Evolutionary conservation across 1,140 invertebrate species (phyloP).

Genomic region (Drosophila insularis): DNA sequence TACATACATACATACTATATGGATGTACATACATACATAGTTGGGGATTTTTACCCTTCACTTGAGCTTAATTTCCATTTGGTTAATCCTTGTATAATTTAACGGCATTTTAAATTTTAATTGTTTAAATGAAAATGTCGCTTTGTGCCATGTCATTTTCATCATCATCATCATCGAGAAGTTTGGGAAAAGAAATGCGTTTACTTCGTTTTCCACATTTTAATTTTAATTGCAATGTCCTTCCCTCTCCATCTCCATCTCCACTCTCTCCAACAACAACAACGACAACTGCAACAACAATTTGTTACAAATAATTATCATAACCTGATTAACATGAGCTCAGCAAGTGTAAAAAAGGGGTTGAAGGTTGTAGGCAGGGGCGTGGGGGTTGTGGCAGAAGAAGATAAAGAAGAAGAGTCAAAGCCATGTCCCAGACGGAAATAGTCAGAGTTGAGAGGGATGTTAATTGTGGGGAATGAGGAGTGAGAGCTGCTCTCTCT

Average conservation of each 20-base stretch:
- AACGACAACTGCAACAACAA: slow-evolving; percentile 48
- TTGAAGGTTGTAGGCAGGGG: not conserved
- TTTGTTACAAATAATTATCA: slow-evolving; percentile 83
- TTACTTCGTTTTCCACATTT: slow-evolving; percentile 72
- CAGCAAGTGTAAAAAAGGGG: slow-evolving; percentile 31
- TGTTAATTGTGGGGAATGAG: not conserved
- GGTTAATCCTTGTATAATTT: slow-evolving; percentile 81
- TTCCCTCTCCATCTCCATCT: slow-evolving; percentile 14
- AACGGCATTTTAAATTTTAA: slow-evolving; percentile 82
- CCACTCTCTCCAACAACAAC: slow-evolving; percentile 10
- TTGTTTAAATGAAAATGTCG: slow-evolving; percentile 82
- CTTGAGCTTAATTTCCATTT: slow-evolving; percentile 29
- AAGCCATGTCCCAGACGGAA: slow-evolving; percentile 27
- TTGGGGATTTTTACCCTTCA: not conserved
- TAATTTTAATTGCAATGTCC: slow-evolving; percentile 70
- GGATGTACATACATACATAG: not conserved
- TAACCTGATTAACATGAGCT: slow-evolving; percentile 82
- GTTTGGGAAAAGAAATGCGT: slow-evolving; percentile 36
- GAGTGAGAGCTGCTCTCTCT: not conserved
- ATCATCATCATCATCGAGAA: slow-evolving; percentile 23
- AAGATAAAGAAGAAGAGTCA: not conserved
- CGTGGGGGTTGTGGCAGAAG: not conserved
- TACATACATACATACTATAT: too few relatives aligned
- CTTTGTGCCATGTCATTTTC: slow-evolving; percentile 70
- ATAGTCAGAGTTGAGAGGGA: slow-evolving; percentile 37